Base-by-base conservation (phyloP, 2,797 vertebrate species). In the Ptychadena robeensis region DNA sequence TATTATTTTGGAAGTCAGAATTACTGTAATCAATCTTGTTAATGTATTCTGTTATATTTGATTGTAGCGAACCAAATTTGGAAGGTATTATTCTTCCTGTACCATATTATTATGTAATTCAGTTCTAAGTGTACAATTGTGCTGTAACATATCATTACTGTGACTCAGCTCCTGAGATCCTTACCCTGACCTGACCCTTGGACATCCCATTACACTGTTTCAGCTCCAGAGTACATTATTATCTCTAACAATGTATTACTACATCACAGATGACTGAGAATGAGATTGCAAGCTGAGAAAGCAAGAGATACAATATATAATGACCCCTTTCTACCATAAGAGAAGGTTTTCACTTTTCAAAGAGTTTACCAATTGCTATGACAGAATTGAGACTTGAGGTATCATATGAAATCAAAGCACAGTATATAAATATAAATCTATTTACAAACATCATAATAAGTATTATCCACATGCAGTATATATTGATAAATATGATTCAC, bases 141-240 rank as follows among this genome's bases (percentile, higher is more conserved):
- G 30, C 44, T 73, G 28, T 61, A 73, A 34, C 34, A 32, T 73
- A 25, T 59, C 53, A 59, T 73, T 73, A 73, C 18, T 35, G 71
- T 73, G 71, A 61, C 32, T 73, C 48, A 73, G 48, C 30, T 35
- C 31, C n/a, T 59, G 31, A 31, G 28, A 25, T 59, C 53, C 48
- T 61, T n/a, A 73, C n/a, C 44, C 44, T 35, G 71, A 75, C 59
- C 73, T 38, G 73, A 75, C 28, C 73, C 61, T 75, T 64, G 61
- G 38, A 75, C 73, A 75, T 75, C 57, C 61, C 61, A 73, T 73
- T 73, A 18, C 18, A 48, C 44, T 48, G 44, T 53, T n/a, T 53
- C 15, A 53, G 53, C 48, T 61, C 31, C 31, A n/a, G 53, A 73
- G 71, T 73, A 6, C 40, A 73, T 35, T 59, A 59, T 59, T 73